phyloP scores from a whole-genome alignment of 2,113 vertebrate species.

The Accipiter cooperii region DNA sequence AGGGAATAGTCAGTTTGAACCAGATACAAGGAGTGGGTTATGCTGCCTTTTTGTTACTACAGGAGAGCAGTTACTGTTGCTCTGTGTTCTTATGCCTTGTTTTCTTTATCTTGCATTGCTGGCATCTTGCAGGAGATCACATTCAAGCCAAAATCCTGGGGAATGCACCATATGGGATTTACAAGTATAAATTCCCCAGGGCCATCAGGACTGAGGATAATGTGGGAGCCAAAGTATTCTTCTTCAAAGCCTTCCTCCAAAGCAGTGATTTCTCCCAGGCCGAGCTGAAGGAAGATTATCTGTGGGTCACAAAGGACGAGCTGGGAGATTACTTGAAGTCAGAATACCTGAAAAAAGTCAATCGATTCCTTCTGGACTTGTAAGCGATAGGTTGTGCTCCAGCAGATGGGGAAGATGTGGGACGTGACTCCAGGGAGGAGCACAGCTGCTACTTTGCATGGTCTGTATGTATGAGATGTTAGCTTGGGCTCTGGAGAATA shows the following conservation, averaged over 20 bases:
- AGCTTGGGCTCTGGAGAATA: constrained; percentile 32
- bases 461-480: neutral
- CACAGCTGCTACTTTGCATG: neutral
- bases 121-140: constrained; percentile 68
- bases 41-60: neutral
- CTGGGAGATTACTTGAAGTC: constrained; percentile 84
- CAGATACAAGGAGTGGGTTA: neutral
- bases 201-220: constrained; percentile 72
- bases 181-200: constrained; percentile 92
- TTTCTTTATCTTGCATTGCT: neutral
- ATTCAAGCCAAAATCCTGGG: constrained; percentile 84
- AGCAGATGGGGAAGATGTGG: neutral
- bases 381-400: constrained; percentile 48
- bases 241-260: constrained; percentile 91
- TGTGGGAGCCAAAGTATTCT: constrained; percentile 88
- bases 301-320: constrained; percentile 88
- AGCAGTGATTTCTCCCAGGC: constrained; percentile 35
- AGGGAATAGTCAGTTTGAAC: neutral
- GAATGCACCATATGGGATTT: constrained; percentile 90
- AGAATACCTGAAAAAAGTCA: constrained; percentile 83
- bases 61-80: neutral
- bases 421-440: neutral
- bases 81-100: neutral
- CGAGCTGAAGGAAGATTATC: constrained; percentile 45
- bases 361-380: constrained; percentile 76